A percentile compares a stretch with the other conserved stretches of the same genome.
These are phyloP conservation scores for Chalcosyrphus nemorum DNA, from an alignment of 2,888 invertebrate genomes.

Conservation along the genomic window DNA sequence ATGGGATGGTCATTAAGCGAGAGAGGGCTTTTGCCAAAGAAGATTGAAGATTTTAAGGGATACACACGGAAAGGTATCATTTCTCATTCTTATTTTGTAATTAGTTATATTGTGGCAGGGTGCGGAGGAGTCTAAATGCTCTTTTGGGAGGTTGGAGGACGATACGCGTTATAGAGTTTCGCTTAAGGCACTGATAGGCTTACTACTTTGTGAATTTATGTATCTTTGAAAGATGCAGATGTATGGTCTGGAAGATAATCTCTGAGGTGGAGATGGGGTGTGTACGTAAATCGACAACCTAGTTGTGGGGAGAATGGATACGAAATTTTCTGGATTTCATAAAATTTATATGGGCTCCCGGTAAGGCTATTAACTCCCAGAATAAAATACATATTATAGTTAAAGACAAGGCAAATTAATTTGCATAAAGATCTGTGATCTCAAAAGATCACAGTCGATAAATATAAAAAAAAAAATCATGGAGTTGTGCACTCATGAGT, in stretches of 20 bases:
- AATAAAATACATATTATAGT: background rate
- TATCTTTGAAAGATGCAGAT: slow-evolving; percentile 3
- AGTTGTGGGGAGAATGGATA: background rate
- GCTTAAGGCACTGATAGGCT: slow-evolving; percentile 12
- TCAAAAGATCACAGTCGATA: too few relatives aligned
- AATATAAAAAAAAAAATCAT: too few relatives aligned
- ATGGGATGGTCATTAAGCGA: slow-evolving; percentile 52
- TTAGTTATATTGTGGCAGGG: slow-evolving; percentile 12
- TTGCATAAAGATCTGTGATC: too few relatives aligned
- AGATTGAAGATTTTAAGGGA: slow-evolving; percentile 28
- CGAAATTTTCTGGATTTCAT: background rate
- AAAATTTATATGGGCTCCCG: background rate
- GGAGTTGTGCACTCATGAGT: too few relatives aligned
- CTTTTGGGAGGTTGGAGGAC: background rate
- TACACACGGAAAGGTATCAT: slow-evolving; percentile 39
- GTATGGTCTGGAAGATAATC: slow-evolving; percentile 27
- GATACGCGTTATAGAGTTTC: slow-evolving; percentile 37
- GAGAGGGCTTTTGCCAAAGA: slow-evolving; percentile 19
- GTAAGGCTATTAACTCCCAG: background rate
- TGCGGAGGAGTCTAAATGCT: background rate
- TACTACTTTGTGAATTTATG: slow-evolving; percentile 15
- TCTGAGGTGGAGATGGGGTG: background rate
- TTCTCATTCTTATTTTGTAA: slow-evolving; percentile 57
- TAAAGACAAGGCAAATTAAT: too few relatives aligned
- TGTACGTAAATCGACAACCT: background rate